A percentile compares a stretch with the other conserved stretches of the same genome.
These are phyloP conservation scores for Tenthredo notha DNA, from an alignment of 2,888 invertebrate species.

Conservation along the genomic window DNA sequence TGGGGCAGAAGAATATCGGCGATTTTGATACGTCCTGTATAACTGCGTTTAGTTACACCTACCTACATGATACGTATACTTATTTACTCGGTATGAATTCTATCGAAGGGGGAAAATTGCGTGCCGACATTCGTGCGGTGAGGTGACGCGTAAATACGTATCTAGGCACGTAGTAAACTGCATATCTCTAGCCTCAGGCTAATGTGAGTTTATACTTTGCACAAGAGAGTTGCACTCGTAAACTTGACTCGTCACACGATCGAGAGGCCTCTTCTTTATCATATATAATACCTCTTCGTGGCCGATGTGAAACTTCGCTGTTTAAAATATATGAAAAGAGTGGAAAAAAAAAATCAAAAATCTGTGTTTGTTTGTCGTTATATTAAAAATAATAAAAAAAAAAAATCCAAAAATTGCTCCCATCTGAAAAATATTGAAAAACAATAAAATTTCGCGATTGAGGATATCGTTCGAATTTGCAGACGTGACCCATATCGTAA, in stretches of 20 bases:
- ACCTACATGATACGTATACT: not conserved
- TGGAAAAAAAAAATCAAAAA: not conserved
- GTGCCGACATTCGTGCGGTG: constrained; percentile 17
- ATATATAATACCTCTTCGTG: not conserved
- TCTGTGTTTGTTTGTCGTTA: not conserved
- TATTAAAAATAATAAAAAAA: too few relatives aligned
- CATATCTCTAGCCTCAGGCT: constrained; percentile 39
- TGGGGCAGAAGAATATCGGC: not conserved
- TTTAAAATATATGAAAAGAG: not conserved
- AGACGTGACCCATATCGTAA: constrained; percentile 67
- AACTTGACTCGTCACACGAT: constrained; percentile 13
- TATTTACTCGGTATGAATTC: not conserved
- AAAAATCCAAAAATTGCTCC: not conserved
- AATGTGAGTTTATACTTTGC: constrained; percentile 23
- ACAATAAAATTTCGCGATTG: not conserved
- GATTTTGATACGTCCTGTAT: not conserved
- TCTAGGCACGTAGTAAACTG: constrained; percentile 42
- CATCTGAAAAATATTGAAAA: not conserved
- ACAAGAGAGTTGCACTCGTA: constrained; percentile 25
- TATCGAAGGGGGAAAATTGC: constrained; percentile 36
- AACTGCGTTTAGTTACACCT: not conserved
- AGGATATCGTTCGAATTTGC: not conserved
- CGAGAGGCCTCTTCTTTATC: not conserved
- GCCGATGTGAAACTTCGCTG: not conserved
- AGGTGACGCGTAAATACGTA: constrained; percentile 48